These are phyloP conservation scores for Endotricha flammealis DNA, from an alignment of 2,888 invertebrate genomes.

Conservation along the genomic window DNA sequence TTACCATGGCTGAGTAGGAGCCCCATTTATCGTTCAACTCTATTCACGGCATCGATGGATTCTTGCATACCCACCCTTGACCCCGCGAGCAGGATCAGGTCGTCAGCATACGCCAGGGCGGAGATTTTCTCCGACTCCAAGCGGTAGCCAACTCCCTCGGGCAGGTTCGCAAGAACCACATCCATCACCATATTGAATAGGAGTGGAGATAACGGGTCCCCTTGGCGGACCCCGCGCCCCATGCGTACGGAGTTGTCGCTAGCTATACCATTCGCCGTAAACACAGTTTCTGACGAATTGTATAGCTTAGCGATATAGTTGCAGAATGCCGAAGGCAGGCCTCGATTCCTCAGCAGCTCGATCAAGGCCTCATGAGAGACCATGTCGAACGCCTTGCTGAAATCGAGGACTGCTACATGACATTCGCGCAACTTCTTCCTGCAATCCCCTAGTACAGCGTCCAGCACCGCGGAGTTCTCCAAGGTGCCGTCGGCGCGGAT, in stretches of 20 bases:
- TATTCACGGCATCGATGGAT: neutral
- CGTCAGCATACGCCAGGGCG: neutral
- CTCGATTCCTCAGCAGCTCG: neutral
- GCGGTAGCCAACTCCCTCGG: neutral
- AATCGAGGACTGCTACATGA: no score
- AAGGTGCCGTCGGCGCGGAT: neutral
- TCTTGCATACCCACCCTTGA: neutral
- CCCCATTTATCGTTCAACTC: neutral
- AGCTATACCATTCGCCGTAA: neutral
- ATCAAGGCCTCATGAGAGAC: slow-evolving; percentile 24
- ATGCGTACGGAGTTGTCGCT: neutral
- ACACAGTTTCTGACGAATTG: neutral
- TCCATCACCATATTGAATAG: slow-evolving; percentile 1
- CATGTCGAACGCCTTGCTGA: slow-evolving; percentile 53
- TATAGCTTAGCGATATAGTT: neutral
- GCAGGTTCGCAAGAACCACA: slow-evolving; percentile 22
- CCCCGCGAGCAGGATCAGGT: neutral
- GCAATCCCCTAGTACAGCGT: slow-evolving; percentile 22
- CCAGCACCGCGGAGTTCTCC: slow-evolving; percentile 16
- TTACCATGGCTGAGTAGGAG: neutral
- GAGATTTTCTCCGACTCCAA: neutral
- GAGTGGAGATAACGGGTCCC: neutral
- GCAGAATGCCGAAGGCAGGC: neutral
- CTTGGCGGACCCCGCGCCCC: neutral
- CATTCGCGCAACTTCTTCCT: slow-evolving; percentile 26